Evolutionary conservation across 2,797 vertebrate genomes (phyloP), one percentile per base, ranked within the genome.

Genomic region (Sebastes taczanowskii): DNA sequence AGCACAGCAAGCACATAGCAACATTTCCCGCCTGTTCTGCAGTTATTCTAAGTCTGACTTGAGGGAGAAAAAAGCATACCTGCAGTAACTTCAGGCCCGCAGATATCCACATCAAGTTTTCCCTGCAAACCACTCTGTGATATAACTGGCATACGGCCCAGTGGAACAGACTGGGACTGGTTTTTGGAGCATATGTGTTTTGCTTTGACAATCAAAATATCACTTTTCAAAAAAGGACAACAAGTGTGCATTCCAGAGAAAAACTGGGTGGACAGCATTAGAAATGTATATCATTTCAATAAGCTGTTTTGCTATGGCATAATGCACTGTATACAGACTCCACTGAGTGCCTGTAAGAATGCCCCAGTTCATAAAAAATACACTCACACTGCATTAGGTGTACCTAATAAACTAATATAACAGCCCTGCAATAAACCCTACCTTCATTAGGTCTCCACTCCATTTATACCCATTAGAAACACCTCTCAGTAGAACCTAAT

Each of bases 111-210:
- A 42, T n/a, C 2, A 18, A 6, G 16, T 30, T 74, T 62, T 38
- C 7, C n/a, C 52, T 32, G 18, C 18, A 81, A 79, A 71, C 53
- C 55, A 7, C n/a, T 72, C 23, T 69, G 68, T 76, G 64, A 55
- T 30, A 14, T 8, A 59, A 23, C 23, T 55, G 76, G 63, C 27
- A 53, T 5, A 62, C 13, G 11, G 11, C 61, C 30, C 76, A 75
- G 11, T 11, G 13, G 6, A 46, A 74, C 59, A 74, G 23, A 56
- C 58, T 4, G n/a, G 13, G 53, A 34, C 6, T 29, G 30, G n/a
- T 69, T 71, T 42, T 53, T 49, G 25, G 35, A 59, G 20, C 13
- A 13, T 30, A 3, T 52, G 20, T 29, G n/a, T 59, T 79, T 80
- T 32, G 18, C 22, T 35, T 49, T 49, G 29, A 42, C 16, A 27